Evolutionary conservation across 2,888 invertebrate genomes (phyloP).

Genomic region (Acrobasis suavella): DNA sequence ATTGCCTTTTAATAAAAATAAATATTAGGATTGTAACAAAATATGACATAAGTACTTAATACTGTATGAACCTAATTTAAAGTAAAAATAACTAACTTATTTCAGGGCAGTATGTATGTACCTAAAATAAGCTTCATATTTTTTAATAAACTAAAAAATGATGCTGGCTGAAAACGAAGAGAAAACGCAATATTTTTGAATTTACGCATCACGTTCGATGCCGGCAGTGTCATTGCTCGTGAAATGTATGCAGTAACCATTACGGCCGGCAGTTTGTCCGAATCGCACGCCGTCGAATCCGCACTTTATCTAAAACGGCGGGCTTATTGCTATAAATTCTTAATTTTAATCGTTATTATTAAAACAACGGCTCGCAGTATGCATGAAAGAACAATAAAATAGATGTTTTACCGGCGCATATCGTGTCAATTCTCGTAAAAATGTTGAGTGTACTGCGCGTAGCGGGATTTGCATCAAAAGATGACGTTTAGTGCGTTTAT

Average conservation of each 20-base stretch:
- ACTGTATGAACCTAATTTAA: too few relatives aligned
- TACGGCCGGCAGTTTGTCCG: conserved; percentile 45
- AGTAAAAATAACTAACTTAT: too few relatives aligned
- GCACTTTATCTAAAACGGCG: conserved; percentile 64
- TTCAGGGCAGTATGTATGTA: too few relatives aligned
- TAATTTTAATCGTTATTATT: conserved; percentile 77
- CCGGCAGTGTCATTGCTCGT: conserved; percentile 49
- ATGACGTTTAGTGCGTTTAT: conserved; percentile 59
- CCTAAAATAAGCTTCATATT: too few relatives aligned
- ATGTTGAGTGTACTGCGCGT: conserved; percentile 50
- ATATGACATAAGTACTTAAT: too few relatives aligned
- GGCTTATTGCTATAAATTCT: conserved; percentile 66
- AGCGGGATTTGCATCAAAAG: conserved; percentile 64
- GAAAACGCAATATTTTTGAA: conserved; percentile 14
- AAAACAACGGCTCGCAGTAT: conserved; percentile 69
- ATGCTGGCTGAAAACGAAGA: not conserved
- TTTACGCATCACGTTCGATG: conserved; percentile 28
- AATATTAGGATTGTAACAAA: not conserved
- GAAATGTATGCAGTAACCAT: conserved; percentile 53
- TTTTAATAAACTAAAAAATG: too few relatives aligned
- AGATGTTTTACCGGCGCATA: conserved; percentile 63
- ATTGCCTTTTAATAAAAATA: not conserved
- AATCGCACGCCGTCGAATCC: conserved; percentile 47
- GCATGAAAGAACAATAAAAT: conserved; percentile 66
- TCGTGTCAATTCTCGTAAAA: conserved; percentile 65